phyloP scores from a whole-genome alignment of 2,888 invertebrate species.

The Brenthis ino region DNA sequence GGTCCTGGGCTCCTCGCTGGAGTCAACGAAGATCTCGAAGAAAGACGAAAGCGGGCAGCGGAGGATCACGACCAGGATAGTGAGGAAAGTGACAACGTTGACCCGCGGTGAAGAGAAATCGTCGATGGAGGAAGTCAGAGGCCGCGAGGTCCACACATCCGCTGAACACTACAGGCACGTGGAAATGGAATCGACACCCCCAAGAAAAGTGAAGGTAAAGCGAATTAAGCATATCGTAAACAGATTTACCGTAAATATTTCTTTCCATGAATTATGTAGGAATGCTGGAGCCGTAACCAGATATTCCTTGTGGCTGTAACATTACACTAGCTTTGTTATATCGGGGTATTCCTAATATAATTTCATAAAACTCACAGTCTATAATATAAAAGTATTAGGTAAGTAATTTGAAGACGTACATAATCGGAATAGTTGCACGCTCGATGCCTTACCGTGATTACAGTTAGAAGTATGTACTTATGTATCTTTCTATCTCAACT shows the following conservation, averaged over 20 bases:
- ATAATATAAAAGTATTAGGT: neutral
- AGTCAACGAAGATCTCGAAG: conserved; percentile 91
- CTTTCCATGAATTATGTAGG: conserved; percentile 23
- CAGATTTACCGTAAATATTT: conserved; percentile 28
- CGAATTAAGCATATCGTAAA: conserved; percentile 26
- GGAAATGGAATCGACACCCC: conserved; percentile 82
- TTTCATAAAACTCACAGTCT: neutral
- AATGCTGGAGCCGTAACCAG: conserved; percentile 38
- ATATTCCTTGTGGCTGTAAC: conserved; percentile 34
- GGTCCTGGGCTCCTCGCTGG: conserved; percentile 91
- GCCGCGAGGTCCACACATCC: conserved; percentile 81
- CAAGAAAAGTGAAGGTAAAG: conserved; percentile 90
- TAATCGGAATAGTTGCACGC: no score
- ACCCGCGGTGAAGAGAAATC: conserved; percentile 93
- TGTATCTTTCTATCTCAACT: no score
- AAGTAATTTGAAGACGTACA: no score
- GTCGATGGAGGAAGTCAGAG: conserved; percentile 86
- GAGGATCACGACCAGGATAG: conserved; percentile 92
- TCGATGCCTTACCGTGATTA: neutral
- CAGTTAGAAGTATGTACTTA: neutral
- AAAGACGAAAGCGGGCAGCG: conserved; percentile 90
- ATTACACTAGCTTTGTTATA: conserved; percentile 16
- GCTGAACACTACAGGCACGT: conserved; percentile 83
- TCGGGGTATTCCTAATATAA: neutral
- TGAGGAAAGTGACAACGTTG: conserved; percentile 93